A percentile compares a stretch with the other conserved stretches of the same genome.
These are phyloP conservation scores for Mustela erminea DNA, from an alignment of 2,797 vertebrate species.

Conservation along the genomic window DNA sequence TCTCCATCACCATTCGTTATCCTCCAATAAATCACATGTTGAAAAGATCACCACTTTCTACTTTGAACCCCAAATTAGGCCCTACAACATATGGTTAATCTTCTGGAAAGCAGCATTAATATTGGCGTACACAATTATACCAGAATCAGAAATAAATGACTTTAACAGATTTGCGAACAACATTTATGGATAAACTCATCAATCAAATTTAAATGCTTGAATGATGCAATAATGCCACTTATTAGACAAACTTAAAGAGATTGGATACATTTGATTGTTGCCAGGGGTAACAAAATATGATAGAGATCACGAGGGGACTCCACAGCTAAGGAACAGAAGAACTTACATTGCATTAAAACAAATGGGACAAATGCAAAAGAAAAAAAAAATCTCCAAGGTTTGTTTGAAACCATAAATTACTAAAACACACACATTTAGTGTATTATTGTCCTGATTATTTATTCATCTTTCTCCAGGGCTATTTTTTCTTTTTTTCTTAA, in stretches of 20 bases:
- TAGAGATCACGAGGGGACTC: slow-evolving; percentile 61
- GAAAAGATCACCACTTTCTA: slow-evolving; percentile 76
- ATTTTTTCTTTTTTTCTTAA: slow-evolving; percentile 11
- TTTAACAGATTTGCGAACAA: slow-evolving; percentile 87
- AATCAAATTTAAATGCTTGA: slow-evolving; percentile 89
- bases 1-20: slow-evolving; percentile 70
- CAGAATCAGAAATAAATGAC: slow-evolving; percentile 88
- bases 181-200: slow-evolving; percentile 86
- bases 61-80: slow-evolving; percentile 72
- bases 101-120: slow-evolving; percentile 85
- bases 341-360: not conserved
- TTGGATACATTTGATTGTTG: slow-evolving; percentile 70
- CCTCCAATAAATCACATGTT: slow-evolving; percentile 75
- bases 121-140: slow-evolving; percentile 85
- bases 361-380: slow-evolving; percentile 47
- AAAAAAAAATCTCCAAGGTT: not conserved
- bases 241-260: slow-evolving; percentile 74
- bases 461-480: not conserved
- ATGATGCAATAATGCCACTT: slow-evolving; percentile 79
- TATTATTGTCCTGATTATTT: not conserved
- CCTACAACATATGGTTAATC: slow-evolving; percentile 86
- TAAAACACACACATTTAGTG: not conserved
- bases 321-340: not conserved
- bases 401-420: slow-evolving; percentile 40
- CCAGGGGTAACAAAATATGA: slow-evolving; percentile 65